These are phyloP conservation scores for Dermatemys mawii DNA, from an alignment of 2,113 vertebrate species.

Conservation along the genomic window DNA sequence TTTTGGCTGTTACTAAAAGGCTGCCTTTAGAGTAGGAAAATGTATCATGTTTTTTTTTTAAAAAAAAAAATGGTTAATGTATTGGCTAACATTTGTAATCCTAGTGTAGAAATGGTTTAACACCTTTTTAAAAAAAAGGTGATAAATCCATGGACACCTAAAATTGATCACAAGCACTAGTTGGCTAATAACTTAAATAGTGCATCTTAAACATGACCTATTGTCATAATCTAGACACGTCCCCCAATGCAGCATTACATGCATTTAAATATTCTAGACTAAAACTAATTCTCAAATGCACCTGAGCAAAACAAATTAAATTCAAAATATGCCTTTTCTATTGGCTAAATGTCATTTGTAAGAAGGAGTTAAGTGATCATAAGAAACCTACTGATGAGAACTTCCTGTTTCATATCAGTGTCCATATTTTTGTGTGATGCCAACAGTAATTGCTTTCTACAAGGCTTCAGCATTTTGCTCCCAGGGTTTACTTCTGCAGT, in stretches of 20 bases:
- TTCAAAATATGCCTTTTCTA: background rate
- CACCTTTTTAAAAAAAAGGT: background rate
- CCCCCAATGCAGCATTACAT: background rate
- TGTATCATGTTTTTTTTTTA: background rate
- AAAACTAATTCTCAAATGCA: background rate
- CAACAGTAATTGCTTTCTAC: background rate
- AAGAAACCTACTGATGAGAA: background rate
- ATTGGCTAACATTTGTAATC: background rate
- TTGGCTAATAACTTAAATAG: too few relatives aligned
- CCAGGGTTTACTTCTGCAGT: background rate
- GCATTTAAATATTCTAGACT: background rate
- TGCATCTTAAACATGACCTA: too few relatives aligned
- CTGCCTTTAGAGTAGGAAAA: background rate
- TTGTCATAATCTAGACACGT: background rate
- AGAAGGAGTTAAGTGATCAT: background rate
- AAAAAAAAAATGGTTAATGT: background rate
- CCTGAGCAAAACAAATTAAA: background rate
- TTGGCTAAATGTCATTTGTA: background rate
- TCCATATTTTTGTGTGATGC: background rate
- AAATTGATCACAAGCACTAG: too few relatives aligned
- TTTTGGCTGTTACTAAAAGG: background rate
- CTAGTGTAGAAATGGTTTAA: background rate
- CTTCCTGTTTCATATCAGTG: background rate
- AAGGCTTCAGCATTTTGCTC: background rate
- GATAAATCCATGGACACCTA: too few relatives aligned